Evolutionary conservation across 2,888 invertebrate genomes (phyloP).

Genomic region (Caenorhabditis japonica): DNA sequence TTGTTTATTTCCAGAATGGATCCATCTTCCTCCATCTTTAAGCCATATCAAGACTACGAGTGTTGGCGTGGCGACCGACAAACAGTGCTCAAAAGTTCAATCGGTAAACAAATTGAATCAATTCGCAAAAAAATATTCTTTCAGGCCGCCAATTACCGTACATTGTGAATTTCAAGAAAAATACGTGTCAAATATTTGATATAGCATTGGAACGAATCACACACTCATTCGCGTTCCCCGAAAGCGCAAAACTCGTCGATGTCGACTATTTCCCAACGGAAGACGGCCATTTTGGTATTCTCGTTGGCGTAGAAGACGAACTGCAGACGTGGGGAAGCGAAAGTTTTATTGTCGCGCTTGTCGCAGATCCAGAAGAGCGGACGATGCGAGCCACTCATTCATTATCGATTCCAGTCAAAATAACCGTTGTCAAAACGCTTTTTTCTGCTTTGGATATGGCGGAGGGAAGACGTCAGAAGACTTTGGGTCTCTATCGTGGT

Average conservation of each 20-base stretch:
- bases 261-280: conserved; percentile 48
- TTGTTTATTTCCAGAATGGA: conserved; percentile 19
- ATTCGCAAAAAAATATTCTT: background rate
- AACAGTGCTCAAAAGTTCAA: conserved; percentile 19
- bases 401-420: background rate
- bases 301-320: conserved; percentile 24
- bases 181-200: conserved; percentile 25
- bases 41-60: conserved; percentile 20
- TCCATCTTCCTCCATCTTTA: conserved; percentile 23
- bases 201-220: conserved; percentile 21
- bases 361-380: background rate
- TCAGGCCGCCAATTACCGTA: conserved; percentile 34
- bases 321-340: conserved; percentile 13
- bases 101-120: conserved; percentile 10
- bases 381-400: conserved; percentile 14
- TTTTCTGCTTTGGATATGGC: conserved; percentile 31
- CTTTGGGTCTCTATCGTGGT: conserved; percentile 14
- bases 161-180: conserved; percentile 33
- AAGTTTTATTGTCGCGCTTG: conserved; percentile 23
- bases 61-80: conserved; percentile 18
- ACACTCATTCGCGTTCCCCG: conserved; percentile 33
- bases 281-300: conserved; percentile 33
- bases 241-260: conserved; percentile 22
- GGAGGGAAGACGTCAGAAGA: background rate
- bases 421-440: conserved; percentile 27